Base-by-base conservation (phyloP, 2,113 vertebrate species). In the Bufo bufo region DNA sequence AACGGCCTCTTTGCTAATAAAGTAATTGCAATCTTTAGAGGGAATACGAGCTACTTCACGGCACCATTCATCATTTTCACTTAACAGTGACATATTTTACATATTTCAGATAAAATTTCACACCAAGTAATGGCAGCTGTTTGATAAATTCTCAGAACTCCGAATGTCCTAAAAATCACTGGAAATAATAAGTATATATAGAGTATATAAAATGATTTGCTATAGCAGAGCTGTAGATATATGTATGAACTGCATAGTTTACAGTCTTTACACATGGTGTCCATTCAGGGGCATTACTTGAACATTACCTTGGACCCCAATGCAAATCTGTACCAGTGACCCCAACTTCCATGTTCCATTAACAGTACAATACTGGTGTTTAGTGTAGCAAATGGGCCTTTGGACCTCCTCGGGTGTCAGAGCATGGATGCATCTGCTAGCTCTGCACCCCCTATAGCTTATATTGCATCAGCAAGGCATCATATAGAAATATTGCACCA, bases 11-110 rank as follows among this genome's bases (percentile, higher is more conserved):
- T 19, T 23, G 19, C 80, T 88, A 82, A 88, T 88, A 83, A 77
- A 84, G 80, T 83, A 75, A 88, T 88, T 63, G 79, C 87, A 77
- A 82, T 83, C 71, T 49, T 88, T 77, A 63, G 72, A 82, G 71
- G 43, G 52, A 77, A 83, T 77, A 77, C 49, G 5, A 23, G 43
- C 10, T 16, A 63, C 4, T 65, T 43, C 69, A 58, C 5, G 13
- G 54, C 16, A 63, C 17, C 66, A 87, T 87, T 87, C 79, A 87
- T 87, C 79, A 82, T 75, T 45, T 75, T 61, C 65, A 74, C 17
- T 52, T 49, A 65, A 49, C 49, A 11, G 49, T 86, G 79, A 81
- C 54, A 75, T 50, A 11, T 58, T 81, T 82, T 61, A 74, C 12
- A 75, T 82, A 47, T 74, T 58, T 45, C 59, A 50, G 45, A 61